These are phyloP conservation scores for Spheniscus mendiculus DNA, from an alignment of 2,113 vertebrate species.

Conservation along the genomic window DNA sequence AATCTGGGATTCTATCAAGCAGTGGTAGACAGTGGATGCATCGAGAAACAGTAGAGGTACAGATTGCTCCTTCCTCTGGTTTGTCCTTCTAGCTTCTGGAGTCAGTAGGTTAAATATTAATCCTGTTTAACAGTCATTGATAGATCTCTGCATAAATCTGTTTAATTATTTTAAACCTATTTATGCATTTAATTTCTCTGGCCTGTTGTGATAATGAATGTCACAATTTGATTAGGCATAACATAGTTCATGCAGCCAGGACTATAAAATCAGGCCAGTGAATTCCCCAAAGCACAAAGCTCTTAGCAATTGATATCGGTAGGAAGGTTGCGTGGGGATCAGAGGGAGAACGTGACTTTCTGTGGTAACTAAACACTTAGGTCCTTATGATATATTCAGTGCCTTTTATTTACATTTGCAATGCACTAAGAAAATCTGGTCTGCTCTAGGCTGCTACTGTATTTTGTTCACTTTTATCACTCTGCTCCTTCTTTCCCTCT, in stretches of 20 bases:
- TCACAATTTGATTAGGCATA: not conserved
- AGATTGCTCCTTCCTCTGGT: not conserved
- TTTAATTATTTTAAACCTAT: not conserved
- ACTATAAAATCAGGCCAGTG: not conserved
- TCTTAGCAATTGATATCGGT: fast-evolving
- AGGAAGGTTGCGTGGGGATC: not conserved
- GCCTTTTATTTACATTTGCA: not conserved
- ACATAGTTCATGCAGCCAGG: not conserved
- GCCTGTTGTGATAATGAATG: not conserved
- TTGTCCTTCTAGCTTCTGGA: not conserved
- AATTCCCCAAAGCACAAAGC: not conserved
- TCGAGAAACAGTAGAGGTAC: not conserved
- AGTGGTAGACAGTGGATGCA: not conserved
- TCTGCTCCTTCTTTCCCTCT: not conserved
- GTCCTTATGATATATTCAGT: not conserved
- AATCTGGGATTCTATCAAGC: not conserved
- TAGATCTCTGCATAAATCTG: not conserved
- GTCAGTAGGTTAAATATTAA: not conserved
- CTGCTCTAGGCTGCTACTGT: not conserved
- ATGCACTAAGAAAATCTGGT: not conserved
- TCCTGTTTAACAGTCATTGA: not conserved
- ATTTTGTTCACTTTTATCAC: not conserved
- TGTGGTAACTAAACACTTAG: not conserved
- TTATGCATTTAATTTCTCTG: not conserved
- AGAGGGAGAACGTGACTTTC: not conserved